Evolutionary conservation across 2,888 invertebrate species (phyloP).

Genomic region (Serripes groenlandicus): DNA sequence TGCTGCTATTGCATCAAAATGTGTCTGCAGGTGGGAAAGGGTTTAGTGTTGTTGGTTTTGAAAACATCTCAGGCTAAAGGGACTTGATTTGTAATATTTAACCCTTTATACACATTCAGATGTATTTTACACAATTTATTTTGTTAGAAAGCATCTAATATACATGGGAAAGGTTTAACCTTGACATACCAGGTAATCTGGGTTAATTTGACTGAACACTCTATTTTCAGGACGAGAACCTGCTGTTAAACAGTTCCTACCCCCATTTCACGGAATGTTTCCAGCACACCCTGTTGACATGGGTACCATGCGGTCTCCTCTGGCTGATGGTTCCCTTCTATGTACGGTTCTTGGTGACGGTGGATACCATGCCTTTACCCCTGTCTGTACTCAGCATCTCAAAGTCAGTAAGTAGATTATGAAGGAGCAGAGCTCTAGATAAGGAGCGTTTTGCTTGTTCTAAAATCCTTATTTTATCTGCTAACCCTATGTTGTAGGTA

Average conservation of each 20-base stretch:
- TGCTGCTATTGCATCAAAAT: not conserved
- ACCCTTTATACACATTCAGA: not conserved
- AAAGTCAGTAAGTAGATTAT: constrained; percentile 81
- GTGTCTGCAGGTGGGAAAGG: no score
- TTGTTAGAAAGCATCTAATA: not conserved
- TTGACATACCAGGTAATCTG: not conserved
- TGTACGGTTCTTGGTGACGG: constrained; percentile 66
- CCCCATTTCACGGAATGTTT: constrained; percentile 96
- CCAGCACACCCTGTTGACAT: constrained; percentile 95
- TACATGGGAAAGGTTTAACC: no score
- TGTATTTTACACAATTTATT: not conserved
- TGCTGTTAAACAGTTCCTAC: constrained; percentile 75
- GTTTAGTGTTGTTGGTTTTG: no score
- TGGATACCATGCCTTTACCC: constrained; percentile 62
- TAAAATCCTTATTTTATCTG: not conserved
- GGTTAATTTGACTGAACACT: not conserved
- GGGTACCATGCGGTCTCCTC: constrained; percentile 95
- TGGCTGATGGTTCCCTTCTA: constrained; percentile 91
- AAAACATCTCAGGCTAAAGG: no score
- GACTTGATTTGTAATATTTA: not conserved
- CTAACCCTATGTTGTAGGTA: no score
- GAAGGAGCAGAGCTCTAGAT: no score
- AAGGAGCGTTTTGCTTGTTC: not conserved
- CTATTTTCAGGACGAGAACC: constrained; percentile 70
- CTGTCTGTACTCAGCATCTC: constrained; percentile 75